Conservation (phyloP, 1,140 invertebrate genomes). For the Penaeus chinensis region DNA sequence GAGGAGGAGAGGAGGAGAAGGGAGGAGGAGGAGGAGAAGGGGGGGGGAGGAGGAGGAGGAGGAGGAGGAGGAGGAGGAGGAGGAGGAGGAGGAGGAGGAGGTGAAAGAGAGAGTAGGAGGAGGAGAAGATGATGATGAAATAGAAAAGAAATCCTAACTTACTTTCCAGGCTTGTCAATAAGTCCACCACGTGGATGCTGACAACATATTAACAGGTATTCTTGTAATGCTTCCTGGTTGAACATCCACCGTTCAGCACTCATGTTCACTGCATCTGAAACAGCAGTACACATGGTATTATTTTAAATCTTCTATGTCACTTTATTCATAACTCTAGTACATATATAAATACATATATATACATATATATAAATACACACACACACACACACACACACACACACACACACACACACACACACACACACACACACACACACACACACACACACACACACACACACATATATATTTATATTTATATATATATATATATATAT, state of each 20-base stretch:
- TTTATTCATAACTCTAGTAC: no score
- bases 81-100: not conserved
- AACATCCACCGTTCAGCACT: slow-evolving; percentile 77
- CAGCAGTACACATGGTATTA: not conserved
- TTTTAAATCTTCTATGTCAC: not conserved
- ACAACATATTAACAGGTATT: slow-evolving; percentile 94
- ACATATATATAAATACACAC: no score
- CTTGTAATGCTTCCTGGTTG: slow-evolving; percentile 87
- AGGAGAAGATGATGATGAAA: not conserved
- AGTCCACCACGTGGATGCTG: slow-evolving; percentile 91
- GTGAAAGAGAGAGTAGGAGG: not conserved
- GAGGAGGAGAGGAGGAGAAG: not conserved
- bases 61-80: not conserved
- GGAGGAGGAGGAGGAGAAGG: not conserved
- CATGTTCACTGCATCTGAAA: slow-evolving; percentile 40
- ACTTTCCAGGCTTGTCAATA: slow-evolving; percentile 96
- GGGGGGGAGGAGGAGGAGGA: not conserved
- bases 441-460: no score
- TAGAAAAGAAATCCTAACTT: slow-evolving; percentile 67
- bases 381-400: no score
- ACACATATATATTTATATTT: no score
- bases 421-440: no score
- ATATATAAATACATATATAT: no score
- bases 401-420: no score
- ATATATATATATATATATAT: no score